These are phyloP conservation scores for Pollenia labialis DNA, from an alignment of 2,888 invertebrate species.

Conservation along the genomic window DNA sequence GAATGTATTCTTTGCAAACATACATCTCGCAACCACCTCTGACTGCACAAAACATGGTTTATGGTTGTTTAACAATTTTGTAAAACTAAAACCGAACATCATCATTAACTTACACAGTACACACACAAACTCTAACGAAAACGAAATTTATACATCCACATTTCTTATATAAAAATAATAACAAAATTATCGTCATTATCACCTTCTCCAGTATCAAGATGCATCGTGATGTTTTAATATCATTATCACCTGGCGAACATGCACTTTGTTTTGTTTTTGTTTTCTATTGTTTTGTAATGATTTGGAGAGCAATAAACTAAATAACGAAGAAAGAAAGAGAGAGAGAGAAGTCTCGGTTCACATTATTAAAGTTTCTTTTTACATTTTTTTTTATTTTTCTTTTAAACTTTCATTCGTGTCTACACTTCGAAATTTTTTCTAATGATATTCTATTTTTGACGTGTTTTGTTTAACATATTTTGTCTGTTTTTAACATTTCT, in stretches of 20 bases:
- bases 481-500: no score
- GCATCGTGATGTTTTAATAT: neutral
- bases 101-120: neutral
- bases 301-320: neutral
- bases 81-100: slow-evolving; percentile 51
- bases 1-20: neutral
- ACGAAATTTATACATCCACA: neutral
- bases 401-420: no score
- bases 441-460: no score
- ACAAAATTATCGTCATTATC: slow-evolving; percentile 30
- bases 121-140: neutral
- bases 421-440: no score
- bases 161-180: neutral
- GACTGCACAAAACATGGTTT: slow-evolving; percentile 56
- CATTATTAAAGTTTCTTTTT: no score
- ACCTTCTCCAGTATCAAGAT: slow-evolving; percentile 8
- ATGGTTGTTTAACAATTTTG: slow-evolving; percentile 64
- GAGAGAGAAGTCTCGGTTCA: neutral
- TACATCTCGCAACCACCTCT: slow-evolving; percentile 6
- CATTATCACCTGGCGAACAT: slow-evolving; percentile 26
- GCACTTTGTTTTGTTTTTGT: neutral
- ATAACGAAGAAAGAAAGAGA: no score
- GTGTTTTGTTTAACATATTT: no score
- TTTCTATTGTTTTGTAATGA: neutral
- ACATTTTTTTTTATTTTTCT: no score